Conservation (phyloP, 2,888 invertebrate genomes). For the Clistopyga incitator region DNA sequence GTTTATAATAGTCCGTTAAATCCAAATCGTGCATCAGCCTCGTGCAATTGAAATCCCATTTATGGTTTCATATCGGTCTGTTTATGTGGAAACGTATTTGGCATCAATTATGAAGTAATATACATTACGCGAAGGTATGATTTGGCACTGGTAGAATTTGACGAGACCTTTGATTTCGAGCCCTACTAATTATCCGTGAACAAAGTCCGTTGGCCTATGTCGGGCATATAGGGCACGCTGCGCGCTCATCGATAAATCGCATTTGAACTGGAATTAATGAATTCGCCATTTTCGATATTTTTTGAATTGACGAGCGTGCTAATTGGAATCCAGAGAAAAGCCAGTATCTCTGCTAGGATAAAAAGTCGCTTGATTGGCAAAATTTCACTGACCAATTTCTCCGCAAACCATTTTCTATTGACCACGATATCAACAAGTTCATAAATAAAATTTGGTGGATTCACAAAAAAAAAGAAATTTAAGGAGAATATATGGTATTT, state of each 20-base stretch:
- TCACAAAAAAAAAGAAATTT: neutral
- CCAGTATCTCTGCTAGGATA: neutral
- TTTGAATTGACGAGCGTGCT: neutral
- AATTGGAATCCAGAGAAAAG: neutral
- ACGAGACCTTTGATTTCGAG: neutral
- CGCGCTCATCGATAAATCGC: neutral
- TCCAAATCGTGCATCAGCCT: neutral
- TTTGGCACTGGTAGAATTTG: neutral
- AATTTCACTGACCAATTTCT: too few species aligned
- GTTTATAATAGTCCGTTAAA: neutral
- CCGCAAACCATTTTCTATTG: too few species aligned
- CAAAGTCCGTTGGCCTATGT: neutral
- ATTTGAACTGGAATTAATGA: neutral
- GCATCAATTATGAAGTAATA: neutral
- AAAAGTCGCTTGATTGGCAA: too few species aligned
- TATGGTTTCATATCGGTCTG: neutral
- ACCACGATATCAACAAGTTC: too few species aligned
- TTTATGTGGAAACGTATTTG: constrained; percentile 4
- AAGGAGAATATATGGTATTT: too few species aligned
- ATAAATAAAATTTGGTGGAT: neutral
- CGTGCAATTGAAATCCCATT: neutral
- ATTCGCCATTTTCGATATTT: neutral
- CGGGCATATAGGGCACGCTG: neutral
- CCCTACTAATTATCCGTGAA: neutral
- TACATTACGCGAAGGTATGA: neutral